Evolutionary conservation across 2,797 vertebrate species (phyloP), one percentile per base, ranked within the genome.

Genomic region (Nannoperca obscura): DNA sequence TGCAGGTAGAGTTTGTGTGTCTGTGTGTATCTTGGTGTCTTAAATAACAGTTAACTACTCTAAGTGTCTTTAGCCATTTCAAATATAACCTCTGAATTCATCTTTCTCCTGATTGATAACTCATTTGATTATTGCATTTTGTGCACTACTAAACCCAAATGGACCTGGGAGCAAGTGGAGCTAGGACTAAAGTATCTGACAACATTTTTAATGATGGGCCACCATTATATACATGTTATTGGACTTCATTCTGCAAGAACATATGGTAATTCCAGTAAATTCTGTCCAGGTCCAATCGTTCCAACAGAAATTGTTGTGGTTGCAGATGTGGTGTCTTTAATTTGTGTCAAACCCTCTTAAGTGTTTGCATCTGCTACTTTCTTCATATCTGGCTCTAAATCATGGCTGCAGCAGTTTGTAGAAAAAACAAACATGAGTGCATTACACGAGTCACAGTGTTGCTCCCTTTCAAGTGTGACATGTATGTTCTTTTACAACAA

Each of bases 1-100:
- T 96, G 38, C 95, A 96, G 95, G 96, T 96, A 92, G 1, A 11
- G 40, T 55, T n/a, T 67, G 15, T 44, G 36, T 49, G 5, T 70
- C 3, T 76, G 12, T 49, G 27, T 75, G 0, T 53, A 17, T 34
- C 27, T 57, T 20, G 7, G 46, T 42, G 47, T 44, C n/a, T 44
- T 61, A 47, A 32, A 9, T 34, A 65, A 47, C 5, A 19, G 19
- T 49, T 32, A n/a, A 15, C 22, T 55, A 36, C 6, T 63, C 30
- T 27, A 10, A 73, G 14, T 65, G 20, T 69, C 20, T 7, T 61
- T 5, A 49, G 4, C 5, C 0, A 0, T 19, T 68, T 61, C 19
- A 14, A 46, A 14, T 32, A 42, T 42, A 40, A 49, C 44, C 11
- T 69, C 7, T 58, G 12, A 54, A 60, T 38, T 62, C 17, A n/a